These are phyloP conservation scores for Camponotus fellah DNA, from an alignment of 2,888 invertebrate genomes.

Conservation along the genomic window DNA sequence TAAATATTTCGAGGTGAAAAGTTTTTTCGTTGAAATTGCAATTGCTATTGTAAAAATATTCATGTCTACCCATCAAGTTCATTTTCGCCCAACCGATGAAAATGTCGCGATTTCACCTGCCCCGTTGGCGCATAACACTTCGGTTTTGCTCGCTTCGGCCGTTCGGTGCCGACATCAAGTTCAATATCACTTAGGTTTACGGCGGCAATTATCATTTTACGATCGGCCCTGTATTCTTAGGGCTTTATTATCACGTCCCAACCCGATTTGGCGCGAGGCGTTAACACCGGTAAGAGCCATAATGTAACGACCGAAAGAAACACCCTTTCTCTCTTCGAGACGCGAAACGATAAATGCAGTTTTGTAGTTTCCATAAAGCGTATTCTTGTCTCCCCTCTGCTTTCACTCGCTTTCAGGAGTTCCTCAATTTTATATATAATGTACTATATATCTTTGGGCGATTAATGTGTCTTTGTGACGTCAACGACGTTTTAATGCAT, in stretches of 20 bases:
- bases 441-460: neutral
- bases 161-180: slow-evolving; percentile 81
- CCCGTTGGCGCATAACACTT: slow-evolving; percentile 64
- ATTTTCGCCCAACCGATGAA: neutral
- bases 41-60: slow-evolving; percentile 5
- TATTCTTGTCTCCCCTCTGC: neutral
- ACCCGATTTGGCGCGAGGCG: slow-evolving; percentile 68
- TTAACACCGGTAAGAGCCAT: slow-evolving; percentile 77
- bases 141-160: slow-evolving; percentile 69
- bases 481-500: slow-evolving; percentile 12
- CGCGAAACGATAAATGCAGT: slow-evolving; percentile 80
- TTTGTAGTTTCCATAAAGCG: slow-evolving; percentile 71
- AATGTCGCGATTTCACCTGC: slow-evolving; percentile 62
- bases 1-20: neutral
- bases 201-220: slow-evolving; percentile 85
- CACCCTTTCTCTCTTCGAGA: slow-evolving; percentile 73
- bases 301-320: slow-evolving; percentile 78
- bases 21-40: neutral
- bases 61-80: neutral
- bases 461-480: neutral
- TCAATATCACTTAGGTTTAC: slow-evolving; percentile 85
- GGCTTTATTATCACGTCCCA: slow-evolving; percentile 81
- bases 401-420: slow-evolving; percentile 19
- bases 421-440: slow-evolving; percentile 27
- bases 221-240: slow-evolving; percentile 85